Conservation (phyloP, 1,140 invertebrate species). For the Drosophila setifemur region DNA sequence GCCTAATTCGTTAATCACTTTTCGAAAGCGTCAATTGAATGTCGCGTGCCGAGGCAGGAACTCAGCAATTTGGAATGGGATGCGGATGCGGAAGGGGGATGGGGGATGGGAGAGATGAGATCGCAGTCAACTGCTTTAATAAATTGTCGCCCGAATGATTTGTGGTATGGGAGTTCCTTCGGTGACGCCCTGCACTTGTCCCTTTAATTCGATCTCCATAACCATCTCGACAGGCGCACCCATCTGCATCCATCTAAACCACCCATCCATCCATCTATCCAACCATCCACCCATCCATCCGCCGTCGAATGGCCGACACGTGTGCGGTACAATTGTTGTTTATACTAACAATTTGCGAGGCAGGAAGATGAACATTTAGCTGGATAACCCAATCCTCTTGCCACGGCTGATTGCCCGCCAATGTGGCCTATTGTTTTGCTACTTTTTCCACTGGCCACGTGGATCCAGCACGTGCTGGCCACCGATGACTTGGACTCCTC, state of each 20-base stretch:
- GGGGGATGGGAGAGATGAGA: constrained; percentile 39
- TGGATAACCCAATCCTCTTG: constrained; percentile 43
- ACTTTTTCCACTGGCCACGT: constrained; percentile 49
- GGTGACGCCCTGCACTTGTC: constrained; percentile 73
- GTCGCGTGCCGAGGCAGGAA: constrained; percentile 76
- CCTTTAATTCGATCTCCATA: constrained; percentile 22
- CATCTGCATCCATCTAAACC: not conserved
- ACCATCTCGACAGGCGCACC: not conserved
- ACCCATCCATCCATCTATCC: constrained; percentile 1
- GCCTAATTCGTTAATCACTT: constrained; percentile 77
- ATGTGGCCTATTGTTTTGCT: constrained; percentile 69
- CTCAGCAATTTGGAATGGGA: constrained; percentile 61
- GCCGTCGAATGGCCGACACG: constrained; percentile 69
- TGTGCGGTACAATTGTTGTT: constrained; percentile 78
- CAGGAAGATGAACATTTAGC: constrained; percentile 69
- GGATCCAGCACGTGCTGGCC: constrained; percentile 44
- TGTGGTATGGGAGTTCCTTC: constrained; percentile 2
- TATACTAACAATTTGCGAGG: constrained; percentile 82
- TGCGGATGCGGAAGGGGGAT: no score
- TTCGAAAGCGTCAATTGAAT: constrained; percentile 74
- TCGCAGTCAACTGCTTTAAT: constrained; percentile 72
- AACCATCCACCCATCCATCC: constrained; percentile 20
- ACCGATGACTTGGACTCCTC: constrained; percentile 56
- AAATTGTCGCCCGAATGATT: constrained; percentile 59
- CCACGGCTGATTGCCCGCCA: constrained; percentile 68